phyloP scores from a whole-genome alignment of 2,888 invertebrate species.

The Agrochola circellaris region DNA sequence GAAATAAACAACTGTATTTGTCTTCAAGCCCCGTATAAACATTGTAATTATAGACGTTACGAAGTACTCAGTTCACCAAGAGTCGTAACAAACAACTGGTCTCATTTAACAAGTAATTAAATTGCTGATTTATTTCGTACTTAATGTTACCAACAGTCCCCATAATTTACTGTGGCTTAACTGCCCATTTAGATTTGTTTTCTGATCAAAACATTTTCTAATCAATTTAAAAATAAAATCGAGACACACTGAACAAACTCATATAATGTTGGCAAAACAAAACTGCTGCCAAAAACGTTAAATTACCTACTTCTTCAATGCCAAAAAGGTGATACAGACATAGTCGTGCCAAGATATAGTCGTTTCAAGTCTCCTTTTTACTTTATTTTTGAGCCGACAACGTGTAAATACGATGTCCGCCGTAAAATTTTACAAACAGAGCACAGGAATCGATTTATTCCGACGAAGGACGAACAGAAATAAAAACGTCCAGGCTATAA shows the following conservation, averaged over 20 bases:
- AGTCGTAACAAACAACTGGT: constrained; percentile 39
- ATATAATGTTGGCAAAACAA: constrained; percentile 19
- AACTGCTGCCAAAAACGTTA: constrained; percentile 32
- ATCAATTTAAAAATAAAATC: constrained; percentile 15
- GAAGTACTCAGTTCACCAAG: constrained; percentile 1
- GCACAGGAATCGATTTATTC: constrained; percentile 28
- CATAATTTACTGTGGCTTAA: background rate
- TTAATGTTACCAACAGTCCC: background rate
- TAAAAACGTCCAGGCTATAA: constrained; percentile 38
- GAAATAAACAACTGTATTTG: background rate
- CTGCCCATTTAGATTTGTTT: constrained; percentile 6
- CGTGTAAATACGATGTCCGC: background rate
- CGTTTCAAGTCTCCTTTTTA: background rate
- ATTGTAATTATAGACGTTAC: background rate
- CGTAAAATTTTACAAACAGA: constrained; percentile 12
- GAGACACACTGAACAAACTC: background rate
- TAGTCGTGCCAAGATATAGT: constrained; percentile 33
- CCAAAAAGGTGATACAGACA: constrained; percentile 29
- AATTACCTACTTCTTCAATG: constrained; percentile 17
- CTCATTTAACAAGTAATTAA: constrained; percentile 45
- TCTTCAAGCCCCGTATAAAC: background rate
- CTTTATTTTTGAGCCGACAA: background rate
- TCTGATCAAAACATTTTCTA: constrained; percentile 2
- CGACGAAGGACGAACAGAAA: constrained; percentile 21
- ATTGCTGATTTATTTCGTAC: constrained; percentile 32